Evolutionary conservation across 2,797 vertebrate genomes (phyloP).

Genomic region (Mormyrops attenuatus): DNA sequence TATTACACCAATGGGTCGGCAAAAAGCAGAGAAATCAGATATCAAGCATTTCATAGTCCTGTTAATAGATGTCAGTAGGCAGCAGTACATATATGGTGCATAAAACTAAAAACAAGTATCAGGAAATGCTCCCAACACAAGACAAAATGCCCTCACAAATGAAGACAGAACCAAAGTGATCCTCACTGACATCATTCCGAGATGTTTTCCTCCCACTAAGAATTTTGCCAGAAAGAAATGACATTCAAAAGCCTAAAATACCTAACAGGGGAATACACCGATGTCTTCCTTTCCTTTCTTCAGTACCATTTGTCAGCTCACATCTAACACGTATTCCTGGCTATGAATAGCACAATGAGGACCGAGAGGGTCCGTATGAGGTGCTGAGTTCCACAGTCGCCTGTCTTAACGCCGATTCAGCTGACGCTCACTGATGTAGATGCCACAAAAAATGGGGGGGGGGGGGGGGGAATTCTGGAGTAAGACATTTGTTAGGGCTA

Average conservation of each 20-base stretch:
- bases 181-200: not conserved
- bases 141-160: not conserved
- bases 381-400: not conserved
- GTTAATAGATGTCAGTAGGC: not conserved
- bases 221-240: not conserved
- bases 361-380: not conserved
- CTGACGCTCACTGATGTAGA: not conserved
- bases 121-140: not conserved
- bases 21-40: not conserved
- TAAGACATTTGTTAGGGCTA: not conserved
- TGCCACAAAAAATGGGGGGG: not conserved
- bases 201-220: not conserved
- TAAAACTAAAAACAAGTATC: not conserved
- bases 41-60: not conserved
- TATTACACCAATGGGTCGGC: not conserved
- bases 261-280: not conserved
- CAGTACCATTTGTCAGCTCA: not conserved
- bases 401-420: not conserved
- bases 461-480: not conserved
- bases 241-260: not conserved
- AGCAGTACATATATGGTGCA: not conserved
- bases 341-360: not conserved
- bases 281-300: not conserved
- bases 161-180: not conserved
- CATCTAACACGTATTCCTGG: not conserved